Conservation (phyloP, 2,797 vertebrate species). For the Hemibagrus guttatus region DNA sequence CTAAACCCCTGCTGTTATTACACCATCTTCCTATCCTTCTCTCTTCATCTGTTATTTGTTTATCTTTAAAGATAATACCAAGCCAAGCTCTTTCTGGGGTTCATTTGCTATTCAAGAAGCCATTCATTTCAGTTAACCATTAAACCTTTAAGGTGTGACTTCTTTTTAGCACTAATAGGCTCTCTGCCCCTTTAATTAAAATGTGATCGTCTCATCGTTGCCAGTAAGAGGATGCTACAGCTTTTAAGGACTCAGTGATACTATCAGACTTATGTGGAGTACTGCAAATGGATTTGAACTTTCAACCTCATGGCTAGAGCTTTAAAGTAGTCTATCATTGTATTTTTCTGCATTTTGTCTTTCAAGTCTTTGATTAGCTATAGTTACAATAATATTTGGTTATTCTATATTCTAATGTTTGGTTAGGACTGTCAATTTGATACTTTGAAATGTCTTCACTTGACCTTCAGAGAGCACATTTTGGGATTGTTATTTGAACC, state of each 20-base stretch:
- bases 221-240: not conserved
- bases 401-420: too few relatives aligned
- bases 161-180: not conserved
- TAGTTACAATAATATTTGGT: not conserved
- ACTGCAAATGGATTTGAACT: not conserved
- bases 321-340: not conserved
- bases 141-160: not conserved
- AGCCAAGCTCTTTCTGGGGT: not conserved
- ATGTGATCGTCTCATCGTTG: not conserved
- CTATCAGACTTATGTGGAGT: not conserved
- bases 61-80: not conserved
- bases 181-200: not conserved
- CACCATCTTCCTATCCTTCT: not conserved
- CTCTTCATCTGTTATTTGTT: not conserved
- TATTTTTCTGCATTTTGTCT: not conserved
- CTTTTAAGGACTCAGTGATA: not conserved
- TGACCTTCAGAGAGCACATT: conserved; percentile 1
- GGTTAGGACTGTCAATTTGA: not conserved
- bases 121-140: conserved; percentile 2
- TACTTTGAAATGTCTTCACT: too few relatives aligned
- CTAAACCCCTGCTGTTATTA: not conserved
- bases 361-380: not conserved
- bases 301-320: not conserved
- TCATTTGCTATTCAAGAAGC: not conserved
- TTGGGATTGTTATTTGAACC: not conserved